phyloP scores from a whole-genome alignment of 2,113 vertebrate species.

The Limnothrissa miodon region DNA sequence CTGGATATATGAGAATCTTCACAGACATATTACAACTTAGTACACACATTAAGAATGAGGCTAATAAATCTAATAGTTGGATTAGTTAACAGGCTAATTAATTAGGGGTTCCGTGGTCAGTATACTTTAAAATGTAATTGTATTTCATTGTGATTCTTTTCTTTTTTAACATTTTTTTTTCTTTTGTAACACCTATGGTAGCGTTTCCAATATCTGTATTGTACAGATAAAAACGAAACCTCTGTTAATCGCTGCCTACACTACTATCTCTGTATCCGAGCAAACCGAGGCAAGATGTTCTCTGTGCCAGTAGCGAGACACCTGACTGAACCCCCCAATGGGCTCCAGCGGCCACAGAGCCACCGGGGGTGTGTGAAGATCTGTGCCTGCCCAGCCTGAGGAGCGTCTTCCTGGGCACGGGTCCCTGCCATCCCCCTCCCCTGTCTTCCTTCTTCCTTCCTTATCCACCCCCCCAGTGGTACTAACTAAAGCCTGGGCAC shows the following conservation, averaged over 20 bases:
- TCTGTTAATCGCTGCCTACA: not conserved
- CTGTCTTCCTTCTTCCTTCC: not conserved
- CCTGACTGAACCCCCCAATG: not conserved
- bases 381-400: not conserved
- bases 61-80: not conserved
- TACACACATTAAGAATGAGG: not conserved
- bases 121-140: not conserved
- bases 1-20: too few relatives aligned
- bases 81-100: not conserved
- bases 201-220: not conserved
- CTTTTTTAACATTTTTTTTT: too few relatives aligned
- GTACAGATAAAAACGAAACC: not conserved
- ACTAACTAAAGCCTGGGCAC: constrained; percentile 13
- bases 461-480: not conserved
- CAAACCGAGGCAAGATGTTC: not conserved
- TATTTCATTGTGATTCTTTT: not conserved
- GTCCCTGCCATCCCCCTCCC: not conserved
- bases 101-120: not conserved
- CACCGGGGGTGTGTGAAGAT: not conserved
- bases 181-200: too few relatives aligned
- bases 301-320: not conserved
- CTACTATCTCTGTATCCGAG: not conserved
- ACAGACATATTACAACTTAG: not conserved
- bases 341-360: not conserved
- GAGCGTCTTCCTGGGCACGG: not conserved